Percentiles rank a stretch among this genome's conserved stretches.
These are phyloP conservation scores for Isaurus tuberculatus DNA, from an alignment of 92 coral and sea anemone genomes.

Conservation along the genomic window DNA sequence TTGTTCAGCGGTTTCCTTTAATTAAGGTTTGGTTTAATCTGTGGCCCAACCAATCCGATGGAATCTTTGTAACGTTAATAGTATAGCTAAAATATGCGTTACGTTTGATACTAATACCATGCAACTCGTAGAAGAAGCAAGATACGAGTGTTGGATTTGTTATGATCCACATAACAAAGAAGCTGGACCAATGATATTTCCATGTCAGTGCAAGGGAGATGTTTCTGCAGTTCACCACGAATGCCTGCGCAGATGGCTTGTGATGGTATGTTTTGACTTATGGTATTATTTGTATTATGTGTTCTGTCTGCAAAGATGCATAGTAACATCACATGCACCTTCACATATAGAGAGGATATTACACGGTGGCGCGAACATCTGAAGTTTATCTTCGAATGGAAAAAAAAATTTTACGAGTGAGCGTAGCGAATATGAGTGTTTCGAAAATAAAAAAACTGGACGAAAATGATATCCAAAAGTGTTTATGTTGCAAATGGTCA, in stretches of 20 bases:
- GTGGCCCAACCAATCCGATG: neutral
- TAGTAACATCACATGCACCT: no score
- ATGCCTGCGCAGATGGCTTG: constrained; percentile 93
- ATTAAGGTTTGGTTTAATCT: neutral
- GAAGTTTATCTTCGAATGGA: no score
- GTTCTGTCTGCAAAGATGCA: neutral
- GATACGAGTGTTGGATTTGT: constrained; percentile 94
- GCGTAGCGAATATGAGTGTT: no score
- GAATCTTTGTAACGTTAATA: no score
- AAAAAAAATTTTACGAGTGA: no score
- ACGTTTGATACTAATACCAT: neutral
- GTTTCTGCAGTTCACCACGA: constrained; percentile 97
- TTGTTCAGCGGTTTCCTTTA: no score
- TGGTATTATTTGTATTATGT: neutral
- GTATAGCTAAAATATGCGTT: neutral
- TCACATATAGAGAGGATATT: no score
- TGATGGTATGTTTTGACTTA: constrained; percentile 69
- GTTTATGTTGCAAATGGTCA: no score
- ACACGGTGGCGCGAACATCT: no score
- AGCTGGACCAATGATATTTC: constrained; percentile 93
- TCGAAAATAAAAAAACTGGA: no score
- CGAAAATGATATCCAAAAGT: no score
- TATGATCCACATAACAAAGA: constrained; percentile 80
- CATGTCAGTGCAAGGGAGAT: constrained; percentile 95
- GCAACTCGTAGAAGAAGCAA: constrained; percentile 54